A percentile compares a stretch with the other conserved stretches of the same genome.
phyloP scores from a whole-genome alignment of 2,888 invertebrate species.

The Dasypogon diadema region DNA sequence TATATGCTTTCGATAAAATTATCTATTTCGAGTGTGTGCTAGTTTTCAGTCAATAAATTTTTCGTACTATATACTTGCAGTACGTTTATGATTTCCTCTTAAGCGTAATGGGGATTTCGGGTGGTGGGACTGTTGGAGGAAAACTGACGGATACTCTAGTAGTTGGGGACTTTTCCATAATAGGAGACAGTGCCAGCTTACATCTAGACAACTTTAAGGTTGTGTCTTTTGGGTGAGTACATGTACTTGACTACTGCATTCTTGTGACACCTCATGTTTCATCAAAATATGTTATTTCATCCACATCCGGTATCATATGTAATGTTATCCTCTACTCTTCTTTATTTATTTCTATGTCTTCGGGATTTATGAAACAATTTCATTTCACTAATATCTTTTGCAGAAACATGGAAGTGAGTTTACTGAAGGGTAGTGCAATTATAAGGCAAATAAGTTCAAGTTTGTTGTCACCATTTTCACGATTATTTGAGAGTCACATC shows the following conservation, averaged over 20 bases:
- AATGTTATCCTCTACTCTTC: no score
- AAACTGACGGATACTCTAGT: conserved; percentile 64
- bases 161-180: conserved; percentile 64
- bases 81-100: conserved; percentile 66
- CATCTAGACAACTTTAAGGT: conserved; percentile 65
- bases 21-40: background rate
- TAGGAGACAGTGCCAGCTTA: conserved; percentile 62
- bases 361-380: no score
- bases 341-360: no score
- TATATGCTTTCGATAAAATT: background rate
- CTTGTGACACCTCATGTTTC: no score
- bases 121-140: conserved; percentile 65
- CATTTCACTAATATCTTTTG: no score
- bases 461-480: conserved; percentile 67
- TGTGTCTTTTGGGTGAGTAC: conserved; percentile 63
- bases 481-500: conserved; percentile 65
- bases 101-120: conserved; percentile 64
- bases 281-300: no score
- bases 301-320: no score
- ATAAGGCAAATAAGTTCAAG: conserved; percentile 64
- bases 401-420: conserved; percentile 65
- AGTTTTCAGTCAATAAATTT: conserved; percentile 15
- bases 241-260: no score
- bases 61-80: no score
- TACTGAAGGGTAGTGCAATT: conserved; percentile 63